Conservation (phyloP, 2,888 invertebrate species). For the Tetropium fuscum region DNA sequence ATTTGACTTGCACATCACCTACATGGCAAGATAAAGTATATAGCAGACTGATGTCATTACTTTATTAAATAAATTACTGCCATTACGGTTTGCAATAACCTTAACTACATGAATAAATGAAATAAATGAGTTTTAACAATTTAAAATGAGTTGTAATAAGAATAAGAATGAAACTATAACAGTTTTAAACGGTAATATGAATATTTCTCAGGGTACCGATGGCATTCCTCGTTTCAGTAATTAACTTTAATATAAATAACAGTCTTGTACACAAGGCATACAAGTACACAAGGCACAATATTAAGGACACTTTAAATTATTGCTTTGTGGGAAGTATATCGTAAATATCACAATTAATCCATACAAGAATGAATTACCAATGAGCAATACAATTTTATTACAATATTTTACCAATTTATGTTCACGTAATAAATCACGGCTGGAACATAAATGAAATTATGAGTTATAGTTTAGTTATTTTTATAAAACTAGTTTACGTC, state of each 20-base stretch:
- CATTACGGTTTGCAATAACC: slow-evolving; percentile 37
- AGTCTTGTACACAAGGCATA: no score
- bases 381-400: no score
- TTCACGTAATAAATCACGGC: no score
- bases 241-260: slow-evolving; percentile 5
- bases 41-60: slow-evolving; percentile 39
- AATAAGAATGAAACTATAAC: slow-evolving; percentile 27
- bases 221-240: slow-evolving; percentile 8
- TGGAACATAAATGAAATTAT: no score
- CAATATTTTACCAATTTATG: no score
- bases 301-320: background rate
- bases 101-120: slow-evolving; percentile 31
- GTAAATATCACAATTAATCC: no score
- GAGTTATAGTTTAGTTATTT: no score
- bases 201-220: slow-evolving; percentile 13
- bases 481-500: no score
- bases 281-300: no score
- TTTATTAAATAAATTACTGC: slow-evolving; percentile 42
- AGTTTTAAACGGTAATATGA: slow-evolving; percentile 11
- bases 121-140: slow-evolving; percentile 33
- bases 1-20: slow-evolving; percentile 9
- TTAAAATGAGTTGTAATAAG: slow-evolving; percentile 34
- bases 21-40: slow-evolving; percentile 14
- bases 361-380: no score
- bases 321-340: no score